Evolutionary conservation across 2,888 invertebrate genomes (phyloP).

Genomic region (Melieria omissa): DNA sequence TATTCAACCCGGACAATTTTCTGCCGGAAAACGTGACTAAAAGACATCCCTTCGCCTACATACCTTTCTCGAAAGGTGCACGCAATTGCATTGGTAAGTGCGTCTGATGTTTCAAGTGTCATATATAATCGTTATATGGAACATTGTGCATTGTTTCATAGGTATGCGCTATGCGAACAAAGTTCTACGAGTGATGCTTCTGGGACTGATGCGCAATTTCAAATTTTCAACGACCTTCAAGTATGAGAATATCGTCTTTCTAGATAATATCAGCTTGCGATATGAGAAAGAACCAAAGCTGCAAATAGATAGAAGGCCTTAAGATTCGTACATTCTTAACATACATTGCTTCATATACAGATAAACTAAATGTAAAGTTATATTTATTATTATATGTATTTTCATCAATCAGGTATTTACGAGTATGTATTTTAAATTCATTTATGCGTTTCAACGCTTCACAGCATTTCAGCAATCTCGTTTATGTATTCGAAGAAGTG

Average conservation of each 20-base stretch:
- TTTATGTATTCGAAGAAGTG: slow-evolving; percentile 51
- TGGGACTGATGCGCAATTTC: slow-evolving; percentile 46
- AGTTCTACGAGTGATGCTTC: slow-evolving; percentile 48
- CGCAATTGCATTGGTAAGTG: slow-evolving; percentile 51
- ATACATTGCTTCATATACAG: neutral
- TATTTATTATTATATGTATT: neutral
- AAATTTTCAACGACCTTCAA: slow-evolving; percentile 47
- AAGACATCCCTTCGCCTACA: slow-evolving; percentile 52
- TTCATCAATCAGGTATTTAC: neutral
- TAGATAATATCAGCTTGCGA: slow-evolving; percentile 50
- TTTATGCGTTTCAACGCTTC: neutral
- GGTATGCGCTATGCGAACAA: slow-evolving; percentile 52
- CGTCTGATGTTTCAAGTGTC: neutral
- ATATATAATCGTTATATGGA: neutral
- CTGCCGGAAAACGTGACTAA: slow-evolving; percentile 47
- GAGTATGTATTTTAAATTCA: neutral
- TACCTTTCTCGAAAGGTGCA: slow-evolving; percentile 53
- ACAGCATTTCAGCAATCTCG: slow-evolving; percentile 39
- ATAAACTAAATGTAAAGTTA: neutral
- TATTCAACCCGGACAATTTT: slow-evolving; percentile 55
- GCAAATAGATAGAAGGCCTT: slow-evolving; percentile 39
- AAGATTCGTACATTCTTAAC: neutral
- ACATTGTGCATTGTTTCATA: slow-evolving; percentile 23
- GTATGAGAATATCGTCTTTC: slow-evolving; percentile 48
- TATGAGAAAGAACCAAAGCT: slow-evolving; percentile 46